Percentiles rank a stretch among this genome's conserved stretches.
phyloP scores from a whole-genome alignment of 2,113 vertebrate genomes.

The Chlorodrepanis virens region DNA sequence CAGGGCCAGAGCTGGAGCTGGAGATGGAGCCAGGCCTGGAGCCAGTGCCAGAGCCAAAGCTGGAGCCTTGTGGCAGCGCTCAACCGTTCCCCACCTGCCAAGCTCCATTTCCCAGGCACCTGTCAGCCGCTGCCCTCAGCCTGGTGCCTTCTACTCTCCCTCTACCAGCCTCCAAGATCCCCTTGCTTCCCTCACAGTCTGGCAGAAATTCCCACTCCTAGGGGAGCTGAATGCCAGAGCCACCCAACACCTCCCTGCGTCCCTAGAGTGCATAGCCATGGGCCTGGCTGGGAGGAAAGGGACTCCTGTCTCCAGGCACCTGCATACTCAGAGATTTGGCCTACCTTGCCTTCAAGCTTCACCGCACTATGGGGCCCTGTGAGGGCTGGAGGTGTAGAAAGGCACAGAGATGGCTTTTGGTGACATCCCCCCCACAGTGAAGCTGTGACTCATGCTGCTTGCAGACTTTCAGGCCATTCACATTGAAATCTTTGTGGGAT shows the following conservation, averaged over 20 bases:
- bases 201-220: not conserved
- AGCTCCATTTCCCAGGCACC: not conserved
- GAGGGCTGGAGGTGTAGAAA: not conserved
- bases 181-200: not conserved
- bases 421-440: rapidly evolving
- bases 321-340: not conserved
- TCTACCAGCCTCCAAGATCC: not conserved
- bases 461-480: not conserved
- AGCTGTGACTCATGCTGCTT: not conserved
- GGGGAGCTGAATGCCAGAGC: not conserved
- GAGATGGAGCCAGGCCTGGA: not conserved
- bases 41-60: rapidly evolving
- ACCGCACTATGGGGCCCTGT: rapidly evolving
- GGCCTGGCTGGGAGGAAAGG: not conserved
- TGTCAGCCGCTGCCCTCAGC: not conserved
- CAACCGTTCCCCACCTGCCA: not conserved
- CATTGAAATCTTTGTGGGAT: not conserved
- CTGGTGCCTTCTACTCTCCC: not conserved
- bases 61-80: rapidly evolving
- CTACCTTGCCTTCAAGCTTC: not conserved
- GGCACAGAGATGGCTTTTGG: rapidly evolving
- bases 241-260: no score
- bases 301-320: not conserved
- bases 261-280: not conserved
- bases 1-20: not conserved